Evolutionary conservation across 2,888 invertebrate species (phyloP).

Genomic region (Magallana nippona): DNA sequence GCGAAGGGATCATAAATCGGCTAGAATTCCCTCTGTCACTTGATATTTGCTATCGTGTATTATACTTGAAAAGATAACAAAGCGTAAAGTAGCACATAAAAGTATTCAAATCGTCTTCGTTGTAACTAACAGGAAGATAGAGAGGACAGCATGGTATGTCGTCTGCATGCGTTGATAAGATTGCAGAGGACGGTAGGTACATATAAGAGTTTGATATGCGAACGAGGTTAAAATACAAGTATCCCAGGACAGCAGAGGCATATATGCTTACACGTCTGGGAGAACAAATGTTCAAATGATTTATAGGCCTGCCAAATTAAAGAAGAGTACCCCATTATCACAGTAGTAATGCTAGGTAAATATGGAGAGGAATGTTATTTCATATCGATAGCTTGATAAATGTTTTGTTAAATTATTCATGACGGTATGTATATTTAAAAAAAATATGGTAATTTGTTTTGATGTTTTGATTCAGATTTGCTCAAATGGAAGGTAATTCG

Average conservation of each 20-base stretch:
- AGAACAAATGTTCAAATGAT: background rate
- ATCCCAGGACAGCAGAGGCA: background rate
- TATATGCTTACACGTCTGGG: background rate
- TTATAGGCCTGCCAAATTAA: conserved; percentile 24
- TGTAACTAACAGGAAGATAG: conserved; percentile 10
- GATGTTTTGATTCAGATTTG: background rate
- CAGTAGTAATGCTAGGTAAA: background rate
- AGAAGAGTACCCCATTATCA: background rate
- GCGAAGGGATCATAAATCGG: conserved; percentile 9
- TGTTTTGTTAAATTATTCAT: background rate
- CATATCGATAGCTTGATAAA: background rate
- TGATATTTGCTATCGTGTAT: background rate
- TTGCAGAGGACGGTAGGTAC: background rate
- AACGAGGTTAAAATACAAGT: background rate
- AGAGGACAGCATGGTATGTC: background rate
- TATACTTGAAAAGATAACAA: conserved; percentile 22
- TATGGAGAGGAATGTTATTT: background rate
- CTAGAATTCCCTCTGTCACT: conserved; percentile 16
- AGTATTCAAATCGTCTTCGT: background rate
- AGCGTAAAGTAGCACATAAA: conserved; percentile 28
- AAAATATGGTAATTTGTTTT: background rate
- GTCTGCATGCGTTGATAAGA: background rate
- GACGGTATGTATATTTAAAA: too few species aligned
- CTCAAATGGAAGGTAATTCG: background rate
- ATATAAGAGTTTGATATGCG: background rate